Evolutionary conservation across 2,888 invertebrate genomes (phyloP).

Genomic region (Lasioglossum calceatum): DNA sequence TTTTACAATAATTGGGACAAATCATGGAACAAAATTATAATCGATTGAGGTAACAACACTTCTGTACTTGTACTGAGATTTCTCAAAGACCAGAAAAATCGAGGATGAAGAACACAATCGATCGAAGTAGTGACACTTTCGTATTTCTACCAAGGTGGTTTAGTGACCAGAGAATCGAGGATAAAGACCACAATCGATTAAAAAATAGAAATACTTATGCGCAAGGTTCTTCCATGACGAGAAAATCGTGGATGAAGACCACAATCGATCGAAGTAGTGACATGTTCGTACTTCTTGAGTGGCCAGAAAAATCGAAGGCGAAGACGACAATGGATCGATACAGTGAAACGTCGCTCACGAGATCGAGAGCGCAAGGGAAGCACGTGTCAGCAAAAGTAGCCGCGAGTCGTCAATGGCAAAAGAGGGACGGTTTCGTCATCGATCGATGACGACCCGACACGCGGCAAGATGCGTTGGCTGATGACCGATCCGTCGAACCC

Average conservation of each 20-base stretch:
- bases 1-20: neutral
- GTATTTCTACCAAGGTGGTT: neutral
- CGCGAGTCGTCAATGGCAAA: slow-evolving; percentile 16
- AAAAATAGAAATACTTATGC: too few relatives aligned
- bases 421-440: slow-evolving; percentile 49
- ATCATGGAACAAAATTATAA: neutral
- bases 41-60: neutral
- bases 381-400: slow-evolving; percentile 9
- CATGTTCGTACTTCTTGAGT: neutral
- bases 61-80: neutral
- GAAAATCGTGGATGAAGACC: neutral
- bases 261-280: neutral
- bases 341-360: neutral
- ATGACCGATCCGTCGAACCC: slow-evolving; percentile 63
- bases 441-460: slow-evolving; percentile 68
- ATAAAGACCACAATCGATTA: neutral
- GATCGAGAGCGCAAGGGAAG: neutral
- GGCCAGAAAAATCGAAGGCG: neutral
- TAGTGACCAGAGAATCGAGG: neutral
- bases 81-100: neutral
- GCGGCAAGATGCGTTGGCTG: slow-evolving; percentile 51
- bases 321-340: neutral
- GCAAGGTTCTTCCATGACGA: neutral
- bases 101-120: neutral
- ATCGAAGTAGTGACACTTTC: neutral